A percentile compares a stretch with the other conserved stretches of the same genome.
Conservation (phyloP, 2,797 vertebrate genomes). For the Lacerta agilis region DNA sequence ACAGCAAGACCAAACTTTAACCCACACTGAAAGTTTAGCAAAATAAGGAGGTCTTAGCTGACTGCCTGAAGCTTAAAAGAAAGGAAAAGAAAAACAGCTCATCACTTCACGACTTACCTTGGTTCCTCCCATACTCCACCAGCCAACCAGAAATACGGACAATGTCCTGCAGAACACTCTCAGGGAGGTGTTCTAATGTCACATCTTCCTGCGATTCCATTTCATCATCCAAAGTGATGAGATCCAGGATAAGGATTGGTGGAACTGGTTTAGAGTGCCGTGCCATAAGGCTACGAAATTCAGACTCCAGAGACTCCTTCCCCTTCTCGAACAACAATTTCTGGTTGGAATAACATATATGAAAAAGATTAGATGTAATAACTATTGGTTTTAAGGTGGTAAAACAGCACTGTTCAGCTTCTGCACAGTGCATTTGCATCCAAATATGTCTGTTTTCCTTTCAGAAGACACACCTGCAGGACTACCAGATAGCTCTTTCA, state of each 20-base stretch:
- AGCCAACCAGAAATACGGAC: constrained; percentile 95
- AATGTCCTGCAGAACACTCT: constrained; percentile 89
- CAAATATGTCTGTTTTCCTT: neutral
- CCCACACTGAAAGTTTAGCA: neutral
- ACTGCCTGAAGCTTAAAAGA: neutral
- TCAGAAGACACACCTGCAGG: neutral
- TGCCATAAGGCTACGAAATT: constrained; percentile 92
- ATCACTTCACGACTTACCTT: constrained; percentile 80
- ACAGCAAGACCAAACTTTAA: neutral
- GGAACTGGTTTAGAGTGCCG: constrained; percentile 94
- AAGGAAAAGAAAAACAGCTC: neutral
- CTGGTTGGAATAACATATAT: constrained; percentile 68
- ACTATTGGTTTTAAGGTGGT: neutral
- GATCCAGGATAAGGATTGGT: constrained; percentile 93
- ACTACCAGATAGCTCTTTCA: neutral
- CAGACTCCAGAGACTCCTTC: constrained; percentile 93
- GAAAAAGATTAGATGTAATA: neutral
- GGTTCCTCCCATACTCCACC: constrained; percentile 94
- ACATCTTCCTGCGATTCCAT: constrained; percentile 91
- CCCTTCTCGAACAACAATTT: constrained; percentile 96
- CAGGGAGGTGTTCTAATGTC: constrained; percentile 91
- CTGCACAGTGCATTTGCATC: neutral
- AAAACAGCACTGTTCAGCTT: neutral
- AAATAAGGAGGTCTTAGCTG: no score
- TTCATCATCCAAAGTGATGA: constrained; percentile 90